Evolutionary conservation across 1,140 invertebrate genomes (phyloP), one percentile per base, ranked within the genome.

Genomic region (Papilio aristodemus): DNA sequence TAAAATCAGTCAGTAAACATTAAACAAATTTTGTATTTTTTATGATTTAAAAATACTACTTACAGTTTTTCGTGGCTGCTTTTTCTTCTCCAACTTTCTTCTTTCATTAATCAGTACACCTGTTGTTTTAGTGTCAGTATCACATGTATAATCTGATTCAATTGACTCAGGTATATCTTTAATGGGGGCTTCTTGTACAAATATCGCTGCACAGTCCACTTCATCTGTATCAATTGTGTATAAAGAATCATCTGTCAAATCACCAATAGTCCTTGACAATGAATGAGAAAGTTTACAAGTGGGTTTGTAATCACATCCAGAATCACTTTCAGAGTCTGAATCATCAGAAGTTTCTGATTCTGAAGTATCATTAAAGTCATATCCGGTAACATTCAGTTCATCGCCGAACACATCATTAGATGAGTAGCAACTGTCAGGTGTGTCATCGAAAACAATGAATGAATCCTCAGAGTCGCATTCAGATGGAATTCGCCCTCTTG

Each of bases 401-500:
- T 86, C 79, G 57, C 87, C 85, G 39, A 91, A 91, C 0, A 91
- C 83, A 80, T 91, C 87, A 11, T 85, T 79, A 0, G 84, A 82
- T 5, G 80, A 85, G 27, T 88, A 91, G 54, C 89, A 91, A 39
- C 78, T 86, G 64, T 91, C 85, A 0, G 85, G 84, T 25, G 80
- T 80, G 10, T 89, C 89, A 22, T 91, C 89, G 36, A 91, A 91
- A 4, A 91, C 79, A 11, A 91, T 91, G 64, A 89, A 89, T 0
- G 87, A 91, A 59, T 91, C 89, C 60, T 91, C 89, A 0, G 89
- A 91, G 0, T 91, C 87, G 71, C 89, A 91, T 13, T 91, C 89
- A 0, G 89, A 91, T 63, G 78, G 67, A 58, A 74, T 75, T 6
- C 80, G 58, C 9, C 39, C 68, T 67, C 79, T 72, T 7, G 27